Conservation (phyloP, 2,113 vertebrate genomes). For the Elachura formosa region DNA sequence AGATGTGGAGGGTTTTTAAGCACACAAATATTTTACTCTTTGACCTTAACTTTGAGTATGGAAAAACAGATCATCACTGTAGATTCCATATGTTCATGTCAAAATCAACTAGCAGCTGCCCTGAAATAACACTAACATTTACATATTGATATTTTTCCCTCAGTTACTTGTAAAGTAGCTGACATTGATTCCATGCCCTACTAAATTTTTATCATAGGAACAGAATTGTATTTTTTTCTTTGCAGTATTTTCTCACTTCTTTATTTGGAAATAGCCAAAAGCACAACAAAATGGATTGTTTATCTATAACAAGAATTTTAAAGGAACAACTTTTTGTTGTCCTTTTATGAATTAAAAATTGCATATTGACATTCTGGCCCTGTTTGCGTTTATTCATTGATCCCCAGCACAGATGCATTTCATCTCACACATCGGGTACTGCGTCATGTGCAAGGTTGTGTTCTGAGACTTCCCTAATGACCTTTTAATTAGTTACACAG, state of each 20-base stretch:
- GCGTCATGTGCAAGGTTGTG: neutral
- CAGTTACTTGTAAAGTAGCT: neutral
- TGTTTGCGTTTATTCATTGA: neutral
- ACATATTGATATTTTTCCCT: neutral
- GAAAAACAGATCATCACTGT: neutral
- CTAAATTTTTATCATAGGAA: neutral
- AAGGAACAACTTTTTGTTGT: neutral
- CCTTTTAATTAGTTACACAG: neutral
- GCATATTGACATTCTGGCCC: neutral
- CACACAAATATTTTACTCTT: neutral
- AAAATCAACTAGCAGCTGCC: neutral
- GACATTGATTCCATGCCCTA: neutral
- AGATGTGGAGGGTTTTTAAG: neutral
- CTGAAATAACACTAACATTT: neutral
- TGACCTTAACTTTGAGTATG: neutral
- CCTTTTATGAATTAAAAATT: neutral
- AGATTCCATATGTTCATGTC: neutral
- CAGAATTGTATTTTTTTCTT: neutral
- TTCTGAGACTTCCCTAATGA: neutral
- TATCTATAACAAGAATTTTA: neutral
- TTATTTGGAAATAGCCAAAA: neutral
- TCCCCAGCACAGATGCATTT: neutral
- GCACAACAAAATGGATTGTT: neutral
- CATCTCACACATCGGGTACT: rapidly evolving
- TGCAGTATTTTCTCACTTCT: neutral